Evolutionary conservation across 1,140 invertebrate species (phyloP), one percentile per base, ranked within the genome.

Genomic region (Drosophila pruinosa): DNA sequence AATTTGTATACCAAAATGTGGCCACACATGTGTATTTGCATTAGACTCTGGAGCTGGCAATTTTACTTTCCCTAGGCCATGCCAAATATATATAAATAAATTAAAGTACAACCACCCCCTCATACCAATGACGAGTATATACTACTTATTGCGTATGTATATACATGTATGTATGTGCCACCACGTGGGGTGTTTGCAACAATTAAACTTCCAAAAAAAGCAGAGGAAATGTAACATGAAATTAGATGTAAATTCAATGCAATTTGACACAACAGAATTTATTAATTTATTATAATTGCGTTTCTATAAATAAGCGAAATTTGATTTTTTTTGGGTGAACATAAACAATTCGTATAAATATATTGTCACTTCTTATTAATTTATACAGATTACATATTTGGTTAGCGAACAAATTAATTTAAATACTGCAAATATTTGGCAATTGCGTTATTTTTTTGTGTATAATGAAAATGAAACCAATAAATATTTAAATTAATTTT

Each of bases 1-100:
- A 88, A 88, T 88, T 88, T 88, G 82, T 88, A 88, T 88, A 88
- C 82, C 82, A 69, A 68, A 75, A 71, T 74, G 82, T 88, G 70
- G 81, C 81, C 82, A 81, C 82, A 88, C 81, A 86, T 75, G 76
- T 74, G 76, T 63, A 41, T 45, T 50, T 36, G 63, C 43, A 56
- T 75, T 59, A 72, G 56, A 50, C 31, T 17, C 38, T 14, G 41
- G 24, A 39, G 71, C 39, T 63, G 67, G 67, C 48, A 65, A 78
- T 86, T 67, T 71, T 54, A 69, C 67, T 78, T 83, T 70, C 59
- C 43, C 52, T 41, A 70, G 57, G 19, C 26, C 56, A 34, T 6
- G 36, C n/a, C 36, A 65, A 39, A 28, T 77, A 70, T 73, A 65
- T 86, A 86, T 88, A 88, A 86, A 86, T 86, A 86, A 86, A 86